Base-by-base conservation (phyloP, 2,888 invertebrate species). In the Asteroscopus sphinx region DNA sequence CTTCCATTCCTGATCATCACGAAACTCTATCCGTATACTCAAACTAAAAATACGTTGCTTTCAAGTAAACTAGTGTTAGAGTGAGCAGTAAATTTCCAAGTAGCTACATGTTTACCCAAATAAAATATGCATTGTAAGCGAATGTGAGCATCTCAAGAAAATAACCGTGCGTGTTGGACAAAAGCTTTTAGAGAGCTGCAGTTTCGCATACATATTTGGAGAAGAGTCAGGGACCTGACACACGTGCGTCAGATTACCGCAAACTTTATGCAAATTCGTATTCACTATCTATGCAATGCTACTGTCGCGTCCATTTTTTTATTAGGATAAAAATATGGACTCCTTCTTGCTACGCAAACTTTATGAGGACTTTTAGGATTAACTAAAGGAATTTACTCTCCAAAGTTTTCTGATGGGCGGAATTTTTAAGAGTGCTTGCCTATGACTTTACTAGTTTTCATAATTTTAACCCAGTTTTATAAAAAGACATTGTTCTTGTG, bases 181-280 rank as follows among this genome's bases (percentile, higher is more conserved):
- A 90, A 90, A 90, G 89, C 90, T 90, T 90, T 90, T 89, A 89
- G 86, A 85, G 81, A 81, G 80, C 79, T 79, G 64, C 76, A 78
- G 69, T 77, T 68, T 69, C 79, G 78, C 82, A 75, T 69, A 74
- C 66, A 77, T 76, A 71, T 77, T 71, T 73, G 59, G 8, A 25
- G 25, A 25, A 4, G 21, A 55, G 63, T 78, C 64, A 78, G 66
- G 68, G 55, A 30, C 48, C 48, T 64, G 63, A 64, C 69, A 77
- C 61, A 73, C 61, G 37, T 44, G 51, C 33, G 41, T 55, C 16
- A 41, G 51, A 44, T 52, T 49, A 36, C 55, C 35, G 32, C 49
- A 36, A 39, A 59, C 35, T 58, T 60, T 54, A 59, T 58, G 64
- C 40, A 64, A 53, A 51, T 63, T 52, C n/a, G 11, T n/a, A 4